Base-by-base conservation (phyloP, 37 sponge, comb jelly and placozoan species). In the Dysidea cf. avara region DNA sequence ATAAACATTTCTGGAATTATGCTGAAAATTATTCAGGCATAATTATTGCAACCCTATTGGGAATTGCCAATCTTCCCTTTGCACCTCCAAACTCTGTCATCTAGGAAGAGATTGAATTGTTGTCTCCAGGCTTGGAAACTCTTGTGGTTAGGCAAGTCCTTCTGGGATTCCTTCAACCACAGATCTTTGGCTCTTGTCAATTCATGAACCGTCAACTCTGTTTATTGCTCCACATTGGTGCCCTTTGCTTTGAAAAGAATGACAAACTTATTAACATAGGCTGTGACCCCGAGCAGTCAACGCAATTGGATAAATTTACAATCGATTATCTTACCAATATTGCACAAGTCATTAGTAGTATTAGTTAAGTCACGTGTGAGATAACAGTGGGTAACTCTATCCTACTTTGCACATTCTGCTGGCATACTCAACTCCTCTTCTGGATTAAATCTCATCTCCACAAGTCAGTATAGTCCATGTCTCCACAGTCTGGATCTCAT, bases 31-130 rank as follows among this genome's bases (percentile, higher is more conserved):
- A n/a, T n/a, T n/a, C n/a, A n/a, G n/a, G n/a, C n/a, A n/a, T n/a
- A n/a, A n/a, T n/a, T n/a, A n/a, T n/a, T n/a, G n/a, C 38, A 3
- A n/a, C 18, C 1, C 25, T 66, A 37, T 43, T 17, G 21, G 68
- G n/a, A 35, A 34, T 66, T n/a, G 1, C 68, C 17, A 66, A 39
- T 37, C 68, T 32, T 16, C 68, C 68, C 47, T 40, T 40, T n/a
- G n/a, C n/a, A n/a, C n/a, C n/a, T n/a, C n/a, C n/a, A n/a, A n/a
- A n/a, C n/a, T n/a, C n/a, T n/a, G n/a, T 66, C 68, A n/a, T n/a
- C n/a, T 16, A 43, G 26, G 28, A 37, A 24, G 28, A 66, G 46
- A 5, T 66, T 4, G 20, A 66, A 40, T 39, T 66, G 68, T 38
- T 35, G 18, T 38, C 22, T 60, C 61, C 22, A 60, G 17, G 22